A percentile compares a stretch with the other conserved stretches of the same genome.
These are phyloP conservation scores for Stratiolaelaps scimitus DNA, from an alignment of 1,140 invertebrate genomes.

Conservation along the genomic window DNA sequence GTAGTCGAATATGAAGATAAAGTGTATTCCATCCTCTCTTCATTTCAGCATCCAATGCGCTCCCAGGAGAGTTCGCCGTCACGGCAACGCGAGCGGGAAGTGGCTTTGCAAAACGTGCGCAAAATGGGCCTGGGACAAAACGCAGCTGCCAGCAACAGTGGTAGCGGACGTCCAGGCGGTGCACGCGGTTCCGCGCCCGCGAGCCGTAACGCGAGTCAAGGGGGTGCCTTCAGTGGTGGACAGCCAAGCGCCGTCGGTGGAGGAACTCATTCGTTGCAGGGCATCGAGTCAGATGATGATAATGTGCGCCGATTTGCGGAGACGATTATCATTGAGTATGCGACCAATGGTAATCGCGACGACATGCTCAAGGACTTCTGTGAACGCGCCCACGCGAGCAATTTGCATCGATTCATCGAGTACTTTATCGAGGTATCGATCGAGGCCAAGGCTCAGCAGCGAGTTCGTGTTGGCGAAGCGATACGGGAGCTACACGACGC, in stretches of 20 bases:
- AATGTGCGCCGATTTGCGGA: constrained; percentile 5
- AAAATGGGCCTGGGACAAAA: neutral
- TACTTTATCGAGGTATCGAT: neutral
- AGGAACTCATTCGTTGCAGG: constrained; percentile 8
- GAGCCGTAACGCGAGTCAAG: constrained; percentile 12
- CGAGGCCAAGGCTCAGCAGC: neutral
- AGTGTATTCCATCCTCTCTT: too few species aligned
- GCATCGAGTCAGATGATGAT: neutral
- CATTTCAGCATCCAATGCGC: neutral
- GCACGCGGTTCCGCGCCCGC: constrained; percentile 17
- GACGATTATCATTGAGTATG: neutral
- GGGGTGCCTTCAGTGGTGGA: neutral
- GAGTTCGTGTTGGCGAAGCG: neutral
- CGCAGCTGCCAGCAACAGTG: too few species aligned
- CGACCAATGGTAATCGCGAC: neutral
- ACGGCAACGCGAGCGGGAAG: constrained; percentile 9
- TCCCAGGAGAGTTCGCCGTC: constrained; percentile 24
- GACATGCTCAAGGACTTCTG: constrained; percentile 16
- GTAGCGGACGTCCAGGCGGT: constrained; percentile 1
- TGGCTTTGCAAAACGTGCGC: neutral
- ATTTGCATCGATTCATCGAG: constrained; percentile 7
- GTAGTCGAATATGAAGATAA: too few species aligned
- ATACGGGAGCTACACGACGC: constrained; percentile 24
- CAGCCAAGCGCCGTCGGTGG: neutral
- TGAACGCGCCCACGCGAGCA: constrained; percentile 15